phyloP scores from a whole-genome alignment of 2,888 invertebrate genomes.

The Muscina levida region DNA sequence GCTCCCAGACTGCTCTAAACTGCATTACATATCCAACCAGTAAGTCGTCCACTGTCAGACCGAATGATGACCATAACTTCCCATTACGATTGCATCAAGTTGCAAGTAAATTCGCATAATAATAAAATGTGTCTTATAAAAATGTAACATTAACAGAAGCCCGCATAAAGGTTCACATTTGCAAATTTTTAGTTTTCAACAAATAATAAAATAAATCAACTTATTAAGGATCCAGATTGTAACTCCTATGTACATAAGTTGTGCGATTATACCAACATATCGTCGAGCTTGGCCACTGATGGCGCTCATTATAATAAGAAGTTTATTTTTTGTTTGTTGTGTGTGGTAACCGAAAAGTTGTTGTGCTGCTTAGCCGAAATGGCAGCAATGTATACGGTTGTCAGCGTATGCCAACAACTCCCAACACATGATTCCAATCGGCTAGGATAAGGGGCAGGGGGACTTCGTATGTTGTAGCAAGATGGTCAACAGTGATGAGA shows the following conservation, averaged over 20 bases:
- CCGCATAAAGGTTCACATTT: slow-evolving; percentile 25
- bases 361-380: neutral
- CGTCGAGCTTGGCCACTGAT: neutral
- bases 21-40: neutral
- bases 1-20: too few species aligned
- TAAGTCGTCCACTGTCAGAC: slow-evolving; percentile 1
- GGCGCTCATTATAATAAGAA: slow-evolving; percentile 22
- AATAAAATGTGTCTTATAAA: slow-evolving; percentile 23
- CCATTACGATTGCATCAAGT: slow-evolving; percentile 24
- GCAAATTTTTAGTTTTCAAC: slow-evolving; percentile 32
- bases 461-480: neutral
- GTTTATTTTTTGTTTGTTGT: too few species aligned
- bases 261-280: neutral
- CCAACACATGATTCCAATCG: slow-evolving; percentile 17
- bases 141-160: slow-evolving; percentile 29
- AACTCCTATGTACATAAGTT: neutral
- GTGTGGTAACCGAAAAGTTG: too few species aligned
- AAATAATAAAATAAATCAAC: slow-evolving; percentile 39
- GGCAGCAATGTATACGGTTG: neutral
- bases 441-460: neutral
- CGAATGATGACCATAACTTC: slow-evolving; percentile 12
- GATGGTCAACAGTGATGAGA: slow-evolving; percentile 34
- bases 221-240: slow-evolving; percentile 35
- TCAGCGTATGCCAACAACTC: slow-evolving; percentile 15
- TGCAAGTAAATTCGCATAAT: slow-evolving; percentile 7